Evolutionary conservation across 2,113 vertebrate species (phyloP).

Genomic region (Ptychochromis oligacanthus): DNA sequence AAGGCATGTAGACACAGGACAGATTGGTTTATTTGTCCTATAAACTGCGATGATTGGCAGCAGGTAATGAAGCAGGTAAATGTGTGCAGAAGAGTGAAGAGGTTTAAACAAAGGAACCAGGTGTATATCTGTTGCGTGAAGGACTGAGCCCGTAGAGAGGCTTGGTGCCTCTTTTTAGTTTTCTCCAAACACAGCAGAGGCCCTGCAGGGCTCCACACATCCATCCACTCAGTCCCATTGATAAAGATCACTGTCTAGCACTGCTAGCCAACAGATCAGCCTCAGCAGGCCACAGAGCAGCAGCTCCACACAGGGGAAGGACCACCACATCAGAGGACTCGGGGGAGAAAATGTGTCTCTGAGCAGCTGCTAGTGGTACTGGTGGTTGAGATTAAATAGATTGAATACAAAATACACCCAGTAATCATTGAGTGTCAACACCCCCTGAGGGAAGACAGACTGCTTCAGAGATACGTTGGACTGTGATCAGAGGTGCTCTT

Average conservation of each 20-base stretch:
- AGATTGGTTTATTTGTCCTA: slow-evolving; percentile 61
- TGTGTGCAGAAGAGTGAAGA: slow-evolving; percentile 13
- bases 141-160: neutral
- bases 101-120: slow-evolving; percentile 25
- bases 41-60: slow-evolving; percentile 45
- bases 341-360: slow-evolving; percentile 14
- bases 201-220: slow-evolving; percentile 45
- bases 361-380: neutral
- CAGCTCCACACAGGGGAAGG: slow-evolving; percentile 15
- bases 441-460: slow-evolving; percentile 41
- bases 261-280: slow-evolving; percentile 47
- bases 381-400: slow-evolving; percentile 40
- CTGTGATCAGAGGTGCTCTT: slow-evolving; percentile 50
- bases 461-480: slow-evolving; percentile 56
- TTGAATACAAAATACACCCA: slow-evolving; percentile 2
- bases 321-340: slow-evolving; percentile 36
- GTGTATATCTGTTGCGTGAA: slow-evolving; percentile 7
- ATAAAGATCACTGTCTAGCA: slow-evolving; percentile 69
- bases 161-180: neutral
- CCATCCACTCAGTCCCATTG: slow-evolving; percentile 40
- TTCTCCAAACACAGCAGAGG: neutral
- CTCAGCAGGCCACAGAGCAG: slow-evolving; percentile 25
- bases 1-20: slow-evolving; percentile 39
- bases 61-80: slow-evolving; percentile 51
- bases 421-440: slow-evolving; percentile 37